Evolutionary conservation across 2,888 invertebrate species (phyloP), one percentile per base, ranked within the genome.

Genomic region (Thyatira batis): DNA sequence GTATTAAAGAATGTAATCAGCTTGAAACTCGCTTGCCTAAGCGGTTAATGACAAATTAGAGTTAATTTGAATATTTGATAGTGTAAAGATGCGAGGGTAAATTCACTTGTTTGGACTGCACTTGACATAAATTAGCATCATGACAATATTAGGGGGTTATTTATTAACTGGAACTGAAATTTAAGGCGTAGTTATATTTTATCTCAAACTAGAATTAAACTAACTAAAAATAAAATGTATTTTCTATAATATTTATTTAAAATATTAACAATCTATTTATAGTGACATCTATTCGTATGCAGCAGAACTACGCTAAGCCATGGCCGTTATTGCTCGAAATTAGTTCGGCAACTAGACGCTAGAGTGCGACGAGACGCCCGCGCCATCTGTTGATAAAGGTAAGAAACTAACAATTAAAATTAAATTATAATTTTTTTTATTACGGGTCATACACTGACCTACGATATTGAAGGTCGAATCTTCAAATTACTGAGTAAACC

Each of bases 51-150:
- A 71, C 69, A 71, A 78, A 84, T 84, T 83, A 80, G 77, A 80
- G 80, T 73, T 74, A 82, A 83, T 85, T 83, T 88, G 73, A 83
- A 87, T 82, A 84, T 78, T 78, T 72, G 56, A 71, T 65, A 59
- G 63, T 69, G 71, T 78, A 69, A 78, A 83, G 80, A 77, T 74
- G 52, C 66, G 70, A 63, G 62, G 61, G 62, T 65, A 55, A 63
- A 62, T 60, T 52, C 48, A 55, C 64, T 76, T 71, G 69, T 54
- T 65, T 69, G 76, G 75, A 78, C 78, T 70, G 55, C 63, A 72
- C 73, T 79, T 76, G 80, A 83, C 81, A 76, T 61, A 71, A 72
- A 85, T 84, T 85, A 74, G 73, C 82, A 80, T 80, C 63, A 65
- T 69, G 54, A 33, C 13, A 3, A 59, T 52, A 60, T 54, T 57